Evolutionary conservation across 2,888 invertebrate genomes (phyloP), one percentile per base, ranked within the genome.

Genomic region (Polyploca ridens): DNA sequence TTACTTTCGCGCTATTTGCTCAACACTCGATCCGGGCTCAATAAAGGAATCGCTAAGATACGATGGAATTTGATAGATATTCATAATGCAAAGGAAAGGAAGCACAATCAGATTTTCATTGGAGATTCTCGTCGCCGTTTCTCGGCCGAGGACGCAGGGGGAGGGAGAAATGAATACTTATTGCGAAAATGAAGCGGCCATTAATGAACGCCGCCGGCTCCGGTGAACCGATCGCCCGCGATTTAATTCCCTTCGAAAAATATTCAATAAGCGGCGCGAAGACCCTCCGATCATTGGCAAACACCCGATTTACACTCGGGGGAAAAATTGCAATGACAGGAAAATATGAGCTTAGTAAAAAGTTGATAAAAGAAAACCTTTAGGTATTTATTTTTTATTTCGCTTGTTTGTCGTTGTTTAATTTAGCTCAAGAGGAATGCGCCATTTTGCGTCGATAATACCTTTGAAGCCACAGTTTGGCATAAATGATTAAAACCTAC

Each of bases 41-140:
- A 90, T 89, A 89, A 90, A 84, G 81, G 75, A 82, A 83, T 85
- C 82, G 77, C 80, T 72, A 73, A 84, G 82, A 81, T 73, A 81
- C 77, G 77, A 78, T 72, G 82, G 83, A 85, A 88, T 89, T 89
- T 87, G 85, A 86, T 88, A 89, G 87, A 89, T 88, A 87, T 90
- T 90, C 87, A 90, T 90, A 90, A 90, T 89, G 90, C 89, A 89
- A 90, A 90, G 87, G 87, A 80, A 82, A 79, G 84, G 83, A 88
- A 90, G 86, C 90, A 87, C 89, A 91, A 91, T 91, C 91, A 89
- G 90, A 91, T 91, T 91, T 90, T 90, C 90, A 91, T 89, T 88
- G 89, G 79, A 84, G 81, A 82, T 81, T 79, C 78, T 73, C 74
- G 71, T 65, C 69, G 71, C 71, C 75, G 69, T 60, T 69, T 69